These are phyloP conservation scores for Remorina albescens DNA, from an alignment of 2,797 vertebrate genomes.

Conservation along the genomic window DNA sequence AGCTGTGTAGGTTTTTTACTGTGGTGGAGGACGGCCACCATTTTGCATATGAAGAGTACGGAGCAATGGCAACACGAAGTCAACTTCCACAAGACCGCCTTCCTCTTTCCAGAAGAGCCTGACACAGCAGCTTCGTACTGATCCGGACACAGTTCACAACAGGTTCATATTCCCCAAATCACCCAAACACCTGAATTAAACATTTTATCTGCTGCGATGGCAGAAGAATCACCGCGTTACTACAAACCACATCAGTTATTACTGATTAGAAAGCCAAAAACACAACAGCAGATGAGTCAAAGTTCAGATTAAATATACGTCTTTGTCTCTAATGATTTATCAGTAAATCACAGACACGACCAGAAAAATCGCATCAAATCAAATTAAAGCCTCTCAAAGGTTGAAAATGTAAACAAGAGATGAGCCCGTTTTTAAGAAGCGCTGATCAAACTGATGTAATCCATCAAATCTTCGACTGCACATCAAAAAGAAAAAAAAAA, in stretches of 20 bases:
- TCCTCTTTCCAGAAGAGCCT: constrained; percentile 67
- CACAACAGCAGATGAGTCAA: not conserved
- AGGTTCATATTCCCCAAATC: not conserved
- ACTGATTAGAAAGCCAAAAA: not conserved
- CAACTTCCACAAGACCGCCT: constrained; percentile 58
- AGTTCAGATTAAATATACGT: not conserved
- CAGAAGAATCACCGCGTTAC: no score
- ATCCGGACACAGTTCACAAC: not conserved
- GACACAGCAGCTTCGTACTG: constrained; percentile 11
- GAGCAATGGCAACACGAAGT: constrained; percentile 32
- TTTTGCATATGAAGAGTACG: constrained; percentile 86
- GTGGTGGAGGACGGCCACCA: constrained; percentile 35
- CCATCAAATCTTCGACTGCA: not conserved
- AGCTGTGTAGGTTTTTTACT: constrained; percentile 78
- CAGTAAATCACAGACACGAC: not conserved
- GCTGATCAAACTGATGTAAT: not conserved
- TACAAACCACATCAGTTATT: not conserved
- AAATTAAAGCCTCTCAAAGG: not conserved
- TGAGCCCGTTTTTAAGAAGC: not conserved
- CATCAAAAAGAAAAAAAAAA: no score
- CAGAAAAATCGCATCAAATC: not conserved
- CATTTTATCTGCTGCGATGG: not conserved
- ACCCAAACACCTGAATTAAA: not conserved
- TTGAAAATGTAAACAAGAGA: not conserved
- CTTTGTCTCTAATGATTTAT: no score